phyloP scores from a whole-genome alignment of 2,113 vertebrate genomes.

The Toxotes jaculatrix region DNA sequence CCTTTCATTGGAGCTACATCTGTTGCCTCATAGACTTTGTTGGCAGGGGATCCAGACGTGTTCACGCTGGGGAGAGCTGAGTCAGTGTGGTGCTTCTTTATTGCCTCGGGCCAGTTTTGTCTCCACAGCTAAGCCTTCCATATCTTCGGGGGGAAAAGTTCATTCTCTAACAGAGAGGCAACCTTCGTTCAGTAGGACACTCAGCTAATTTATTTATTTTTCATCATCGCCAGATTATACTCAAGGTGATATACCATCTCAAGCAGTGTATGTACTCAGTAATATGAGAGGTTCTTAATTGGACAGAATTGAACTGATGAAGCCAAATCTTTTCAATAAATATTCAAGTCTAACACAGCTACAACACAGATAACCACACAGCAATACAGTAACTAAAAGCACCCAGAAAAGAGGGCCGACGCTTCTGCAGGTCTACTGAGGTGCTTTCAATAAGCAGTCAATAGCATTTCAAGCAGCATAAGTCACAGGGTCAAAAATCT shows the following conservation, averaged over 20 bases:
- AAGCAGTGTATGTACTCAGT: neutral
- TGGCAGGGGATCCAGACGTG: slow-evolving; percentile 66
- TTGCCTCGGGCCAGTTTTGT: slow-evolving; percentile 79
- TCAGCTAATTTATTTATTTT: slow-evolving; percentile 65
- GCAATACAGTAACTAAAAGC: neutral
- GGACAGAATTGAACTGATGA: slow-evolving; percentile 3
- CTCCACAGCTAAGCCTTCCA: slow-evolving; percentile 68
- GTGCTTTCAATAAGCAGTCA: neutral
- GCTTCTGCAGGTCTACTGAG: neutral
- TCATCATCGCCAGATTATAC: slow-evolving; percentile 55
- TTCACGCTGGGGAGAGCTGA: slow-evolving; percentile 70
- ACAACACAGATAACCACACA: too few species aligned
- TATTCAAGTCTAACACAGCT: neutral
- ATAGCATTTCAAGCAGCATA: neutral
- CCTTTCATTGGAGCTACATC: slow-evolving; percentile 63
- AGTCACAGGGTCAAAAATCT: slow-evolving; percentile 42
- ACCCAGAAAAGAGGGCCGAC: neutral
- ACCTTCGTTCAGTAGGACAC: slow-evolving; percentile 71
- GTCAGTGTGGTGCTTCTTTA: slow-evolving; percentile 68
- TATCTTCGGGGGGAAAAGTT: slow-evolving; percentile 78
- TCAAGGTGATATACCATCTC: slow-evolving; percentile 53
- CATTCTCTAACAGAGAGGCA: slow-evolving; percentile 64
- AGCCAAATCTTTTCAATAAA: neutral
- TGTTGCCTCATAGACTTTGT: slow-evolving; percentile 73
- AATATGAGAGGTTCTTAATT: slow-evolving; percentile 5